Evolutionary conservation across 2,888 invertebrate genomes (phyloP), one percentile per base, ranked within the genome.

Genomic region (Acleris emargana): DNA sequence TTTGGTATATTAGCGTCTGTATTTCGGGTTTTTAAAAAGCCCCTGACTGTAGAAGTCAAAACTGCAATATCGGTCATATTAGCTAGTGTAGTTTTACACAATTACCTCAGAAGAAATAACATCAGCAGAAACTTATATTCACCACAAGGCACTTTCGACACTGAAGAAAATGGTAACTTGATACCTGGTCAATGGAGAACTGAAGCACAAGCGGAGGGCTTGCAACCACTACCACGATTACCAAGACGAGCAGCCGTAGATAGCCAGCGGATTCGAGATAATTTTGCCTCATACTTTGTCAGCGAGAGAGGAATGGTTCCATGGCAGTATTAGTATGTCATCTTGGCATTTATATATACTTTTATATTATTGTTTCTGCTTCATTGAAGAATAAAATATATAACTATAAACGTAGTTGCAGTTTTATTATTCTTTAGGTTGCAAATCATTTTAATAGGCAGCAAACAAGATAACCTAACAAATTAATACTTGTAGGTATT

Each of bases 1-100:
- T 73, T 73, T 72, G 73, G 73, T n/a, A 70, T 72, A 63, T 69
- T 72, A 69, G 58, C 71, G 43, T 16, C 55, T 0, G 22, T 71
- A 73, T 72, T 68, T 64, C 13, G 64, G 22, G 60, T 70, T 17
- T 67, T 67, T 13, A 38, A 64, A 16, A 70, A 47, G 45, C 22
- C 22, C 22, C 22, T 22, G 22, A 22, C 22, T 22, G 22, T 22
- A 22, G 22, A 22, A 22, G 22, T 47, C 45, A 47, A 47, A 47
- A 47, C 45, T 47, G 45, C 45, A 47, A 47, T 47, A 64, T 47
- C 45, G 45, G 5, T 47, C 45, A 47, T 22, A 22, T 22, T 22
- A 22, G 22, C 22, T 22, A 22, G 22, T 22, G 22, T 22, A 22
- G 13, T 50, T 50, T 50, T 20, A 50, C 18, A 22, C 50, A 50